phyloP scores from a whole-genome alignment of 2,797 vertebrate genomes.

The Anguilla marmorata region DNA sequence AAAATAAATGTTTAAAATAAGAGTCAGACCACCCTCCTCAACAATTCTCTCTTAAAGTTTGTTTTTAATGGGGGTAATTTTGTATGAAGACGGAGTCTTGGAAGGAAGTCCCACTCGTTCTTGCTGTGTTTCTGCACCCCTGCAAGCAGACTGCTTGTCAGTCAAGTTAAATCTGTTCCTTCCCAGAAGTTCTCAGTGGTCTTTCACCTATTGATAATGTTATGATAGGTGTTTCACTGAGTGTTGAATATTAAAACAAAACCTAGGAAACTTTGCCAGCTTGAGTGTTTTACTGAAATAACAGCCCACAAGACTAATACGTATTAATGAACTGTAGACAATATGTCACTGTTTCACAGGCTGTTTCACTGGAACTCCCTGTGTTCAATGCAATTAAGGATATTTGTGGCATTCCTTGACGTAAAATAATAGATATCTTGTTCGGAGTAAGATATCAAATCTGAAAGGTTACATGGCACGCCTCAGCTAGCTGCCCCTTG shows the following conservation, averaged over 20 bases:
- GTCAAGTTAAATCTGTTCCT: conserved; percentile 19
- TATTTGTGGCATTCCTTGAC: background rate
- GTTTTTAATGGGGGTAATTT: conserved; percentile 6
- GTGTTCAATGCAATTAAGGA: background rate
- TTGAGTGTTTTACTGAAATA: background rate
- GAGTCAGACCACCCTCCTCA: conserved; percentile 1
- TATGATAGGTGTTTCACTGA: conserved; percentile 24
- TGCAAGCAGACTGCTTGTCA: background rate
- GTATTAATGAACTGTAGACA: background rate
- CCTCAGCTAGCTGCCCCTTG: background rate
- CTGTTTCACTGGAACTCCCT: background rate
- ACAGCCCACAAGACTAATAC: background rate
- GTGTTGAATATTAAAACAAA: background rate
- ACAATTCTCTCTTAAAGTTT: background rate
- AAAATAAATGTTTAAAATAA: conserved; percentile 15
- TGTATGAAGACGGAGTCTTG: background rate
- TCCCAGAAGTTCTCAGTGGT: conserved; percentile 14
- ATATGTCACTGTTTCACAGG: background rate
- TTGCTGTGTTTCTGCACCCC: conserved; percentile 9
- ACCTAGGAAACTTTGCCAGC: background rate
- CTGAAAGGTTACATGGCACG: background rate
- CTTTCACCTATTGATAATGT: conserved; percentile 15
- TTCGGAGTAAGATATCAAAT: conserved; percentile 3
- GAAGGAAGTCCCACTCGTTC: conserved; percentile 21
- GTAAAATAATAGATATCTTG: background rate